Evolutionary conservation across 2,888 invertebrate species (phyloP).

Genomic region (Pegoplata infirma): DNA sequence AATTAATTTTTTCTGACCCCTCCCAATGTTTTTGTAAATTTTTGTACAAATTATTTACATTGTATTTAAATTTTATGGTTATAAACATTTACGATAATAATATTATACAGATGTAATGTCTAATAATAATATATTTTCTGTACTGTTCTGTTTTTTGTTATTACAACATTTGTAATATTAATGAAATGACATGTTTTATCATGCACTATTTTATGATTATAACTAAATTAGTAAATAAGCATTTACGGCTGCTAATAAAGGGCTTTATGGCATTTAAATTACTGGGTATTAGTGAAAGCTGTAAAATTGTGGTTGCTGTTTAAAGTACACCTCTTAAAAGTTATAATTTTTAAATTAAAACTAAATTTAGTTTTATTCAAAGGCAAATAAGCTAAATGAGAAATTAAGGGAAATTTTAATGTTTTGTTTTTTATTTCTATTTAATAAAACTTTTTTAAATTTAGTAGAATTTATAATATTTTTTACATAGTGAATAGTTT

Average conservation of each 20-base stretch:
- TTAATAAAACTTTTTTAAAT: too few species aligned
- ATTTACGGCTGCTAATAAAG: slow-evolving; percentile 8
- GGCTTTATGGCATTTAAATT: slow-evolving; percentile 12
- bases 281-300: neutral
- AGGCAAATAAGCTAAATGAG: too few species aligned
- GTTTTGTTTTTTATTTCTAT: too few species aligned
- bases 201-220: neutral
- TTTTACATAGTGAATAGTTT: too few species aligned
- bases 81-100: neutral
- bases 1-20: too few species aligned
- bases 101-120: neutral
- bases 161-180: neutral
- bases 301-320: neutral
- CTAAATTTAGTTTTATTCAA: too few species aligned
- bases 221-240: neutral
- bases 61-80: neutral
- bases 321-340: neutral
- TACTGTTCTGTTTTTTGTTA: neutral
- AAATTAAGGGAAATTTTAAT: too few species aligned
- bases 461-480: too few species aligned
- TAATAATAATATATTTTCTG: neutral
- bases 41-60: neutral
- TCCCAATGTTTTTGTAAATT: too few species aligned
- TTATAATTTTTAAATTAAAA: slow-evolving; percentile 20
- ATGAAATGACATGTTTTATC: neutral